Evolutionary conservation across 2,113 vertebrate species (phyloP), one percentile per base, ranked within the genome.

Genomic region (Oenanthe oenanthe): DNA sequence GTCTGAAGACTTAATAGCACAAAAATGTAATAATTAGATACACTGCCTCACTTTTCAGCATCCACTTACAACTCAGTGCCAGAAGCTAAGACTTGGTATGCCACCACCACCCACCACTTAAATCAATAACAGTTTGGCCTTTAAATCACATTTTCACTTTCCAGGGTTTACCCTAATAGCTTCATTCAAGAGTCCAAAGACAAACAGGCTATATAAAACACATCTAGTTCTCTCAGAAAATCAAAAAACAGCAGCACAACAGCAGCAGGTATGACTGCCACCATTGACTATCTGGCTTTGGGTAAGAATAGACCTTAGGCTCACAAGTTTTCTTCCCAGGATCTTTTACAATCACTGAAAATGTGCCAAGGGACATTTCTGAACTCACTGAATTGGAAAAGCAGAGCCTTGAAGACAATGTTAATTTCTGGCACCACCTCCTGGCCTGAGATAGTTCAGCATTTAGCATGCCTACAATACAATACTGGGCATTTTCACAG

Each of bases 391-490:
- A 9, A 68, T 26, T 71, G 32, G 26, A 36, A n/a, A 85, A 80
- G 25, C 57, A 76, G 3, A 90, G 25, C 51, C 32, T 25, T 62
- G 62, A 73, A 80, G 50, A 38, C 13, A 56, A 50, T 8, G 53
- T 60, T 94, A 62, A 32, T 78, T 93, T 86, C 50, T 82, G 77
- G 94, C 94, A 93, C 96, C 97, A 96, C 76, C 94, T 90, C 48
- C 84, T 97, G 97, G 95, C 17, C 80, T 74, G 65, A 91, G 56
- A 73, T 6, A 77, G 73, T 25, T 91, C 57, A 88, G 65, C 95
- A 95, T 38, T 65, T 45, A 48, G 22, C 17, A 48, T 42, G 51
- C 21, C 38, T 62, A 54, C 18, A 56, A 20, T 10, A 71, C 17
- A 61, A 40, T 24, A 56, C 1, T 9, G 15, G 7, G 28, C 13